Evolutionary conservation across 2,113 vertebrate genomes (phyloP).

Genomic region (Carlito syrichta): DNA sequence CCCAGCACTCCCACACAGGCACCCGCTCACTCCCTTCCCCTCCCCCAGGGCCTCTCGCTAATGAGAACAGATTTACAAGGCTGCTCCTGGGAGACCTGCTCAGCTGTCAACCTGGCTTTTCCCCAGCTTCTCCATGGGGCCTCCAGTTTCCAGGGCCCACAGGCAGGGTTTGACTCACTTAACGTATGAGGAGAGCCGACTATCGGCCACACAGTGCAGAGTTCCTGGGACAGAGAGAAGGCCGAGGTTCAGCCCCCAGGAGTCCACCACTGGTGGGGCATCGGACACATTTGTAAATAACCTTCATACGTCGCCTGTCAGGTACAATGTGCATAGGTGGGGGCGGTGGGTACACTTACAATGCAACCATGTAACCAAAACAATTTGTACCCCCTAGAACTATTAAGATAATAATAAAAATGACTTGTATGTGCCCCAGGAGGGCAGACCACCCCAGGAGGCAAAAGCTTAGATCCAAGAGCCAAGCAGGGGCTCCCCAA

Average conservation of each 20-base stretch:
- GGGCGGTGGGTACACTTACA: too few relatives aligned
- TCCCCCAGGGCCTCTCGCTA: not conserved
- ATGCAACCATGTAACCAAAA: too few relatives aligned
- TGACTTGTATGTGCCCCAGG: not conserved
- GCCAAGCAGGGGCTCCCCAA: not conserved
- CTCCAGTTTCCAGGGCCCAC: not conserved
- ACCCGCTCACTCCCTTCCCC: not conserved
- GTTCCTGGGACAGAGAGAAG: not conserved
- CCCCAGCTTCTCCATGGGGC: not conserved
- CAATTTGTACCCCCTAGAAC: too few relatives aligned
- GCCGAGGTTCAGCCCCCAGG: not conserved
- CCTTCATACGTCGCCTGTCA: too few relatives aligned
- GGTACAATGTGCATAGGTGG: too few relatives aligned
- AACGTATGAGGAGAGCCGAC: not conserved
- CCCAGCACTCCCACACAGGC: not conserved
- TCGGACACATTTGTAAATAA: rapidly evolving
- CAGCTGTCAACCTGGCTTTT: not conserved
- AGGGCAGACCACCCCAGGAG: not conserved
- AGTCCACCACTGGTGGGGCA: not conserved
- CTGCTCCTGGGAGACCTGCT: not conserved
- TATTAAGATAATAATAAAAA: too few relatives aligned
- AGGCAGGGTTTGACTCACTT: not conserved
- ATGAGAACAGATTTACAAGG: slow-evolving; percentile 55
- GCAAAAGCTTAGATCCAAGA: not conserved
- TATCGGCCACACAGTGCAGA: not conserved